Percentiles rank a stretch among this genome's conserved stretches.
These are phyloP conservation scores for Lordiphosa collinella DNA, from an alignment of 1,140 invertebrate species.

Conservation along the genomic window DNA sequence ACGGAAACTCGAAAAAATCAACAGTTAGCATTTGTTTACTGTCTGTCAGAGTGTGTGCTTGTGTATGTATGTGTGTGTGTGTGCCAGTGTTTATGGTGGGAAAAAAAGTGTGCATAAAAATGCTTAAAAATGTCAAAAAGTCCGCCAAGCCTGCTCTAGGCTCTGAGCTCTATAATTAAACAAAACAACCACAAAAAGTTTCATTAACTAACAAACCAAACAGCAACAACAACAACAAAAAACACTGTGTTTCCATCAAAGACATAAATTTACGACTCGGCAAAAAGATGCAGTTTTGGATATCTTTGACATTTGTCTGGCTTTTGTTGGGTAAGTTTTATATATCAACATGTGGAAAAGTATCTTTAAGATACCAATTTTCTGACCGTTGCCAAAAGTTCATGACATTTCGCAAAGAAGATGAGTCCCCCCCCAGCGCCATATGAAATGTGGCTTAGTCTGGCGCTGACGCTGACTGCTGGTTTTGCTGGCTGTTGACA, in stretches of 20 bases:
- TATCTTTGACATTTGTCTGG: constrained; percentile 76
- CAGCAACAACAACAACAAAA: constrained; percentile 7
- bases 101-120: constrained; percentile 3
- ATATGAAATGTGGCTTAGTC: constrained; percentile 53
- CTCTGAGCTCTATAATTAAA: constrained; percentile 5
- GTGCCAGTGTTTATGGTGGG: constrained; percentile 24
- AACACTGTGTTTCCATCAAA: constrained; percentile 5
- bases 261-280: constrained; percentile 27
- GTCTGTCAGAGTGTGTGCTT: background rate
- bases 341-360: constrained; percentile 33
- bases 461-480: constrained; percentile 18
- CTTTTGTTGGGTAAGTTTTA: constrained; percentile 73
- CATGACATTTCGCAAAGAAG: constrained; percentile 68
- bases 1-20: no score
- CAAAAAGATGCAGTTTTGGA: constrained; percentile 75
- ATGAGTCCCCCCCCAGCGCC: constrained; percentile 43
- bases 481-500: constrained; percentile 66
- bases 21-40: no score
- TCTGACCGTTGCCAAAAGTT: constrained; percentile 62
- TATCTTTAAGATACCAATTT: constrained; percentile 56
- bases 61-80: background rate
- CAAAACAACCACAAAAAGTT: constrained; percentile 11
- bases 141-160: background rate
- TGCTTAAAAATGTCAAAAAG: constrained; percentile 1
- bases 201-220: constrained; percentile 2